Evolutionary conservation across 2,797 vertebrate species (phyloP), one percentile per base, ranked within the genome.

Genomic region (Pagetopsis macropterus): DNA sequence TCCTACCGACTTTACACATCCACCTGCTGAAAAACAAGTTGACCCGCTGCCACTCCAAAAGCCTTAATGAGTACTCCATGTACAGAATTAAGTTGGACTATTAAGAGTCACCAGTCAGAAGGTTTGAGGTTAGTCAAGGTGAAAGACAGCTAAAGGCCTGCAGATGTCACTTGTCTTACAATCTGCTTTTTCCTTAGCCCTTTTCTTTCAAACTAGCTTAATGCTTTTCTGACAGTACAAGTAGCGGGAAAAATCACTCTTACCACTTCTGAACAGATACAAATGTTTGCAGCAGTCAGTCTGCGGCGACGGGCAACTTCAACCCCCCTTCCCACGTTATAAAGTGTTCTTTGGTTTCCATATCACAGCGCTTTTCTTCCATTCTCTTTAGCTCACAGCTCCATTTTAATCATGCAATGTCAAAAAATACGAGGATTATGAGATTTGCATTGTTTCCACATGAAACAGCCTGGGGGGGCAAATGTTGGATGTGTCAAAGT

Each of bases 401-500:
- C 44, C 27, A 70, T 86, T 91, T 88, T 88, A 88, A 91, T 92
- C 76, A 87, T 52, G 54, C 59, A 60, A 43, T 84, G 79, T 79
- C 65, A 79, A 78, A 5, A 91, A 91, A 87, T 85, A 84, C 59
- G 52, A 79, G 85, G 85, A 89, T 90, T 88, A 90, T 81, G 49
- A 89, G 81, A 87, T 90, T 85, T 88, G 74, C 58, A 87, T 92
- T 91, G 84, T 92, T 90, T 85, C 65, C 78, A 72, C 65, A 70
- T 83, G 83, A 90, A 82, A 61, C 67, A 75, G 61, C 76, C 59
- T 62, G 61, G 23, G 48, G 48, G 66, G 75, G 45, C 7, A 61
- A 33, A 45, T 82, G 76, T 51, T 68, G 65, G 57, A 82, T 57
- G 66, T 75, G 72, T 76, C 62, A 78, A 70, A 81, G 54, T 3